Percentiles rank a stretch among this genome's conserved stretches.
These are phyloP conservation scores for Saccostrea cuccullata DNA, from an alignment of 1,140 invertebrate genomes.

Conservation along the genomic window DNA sequence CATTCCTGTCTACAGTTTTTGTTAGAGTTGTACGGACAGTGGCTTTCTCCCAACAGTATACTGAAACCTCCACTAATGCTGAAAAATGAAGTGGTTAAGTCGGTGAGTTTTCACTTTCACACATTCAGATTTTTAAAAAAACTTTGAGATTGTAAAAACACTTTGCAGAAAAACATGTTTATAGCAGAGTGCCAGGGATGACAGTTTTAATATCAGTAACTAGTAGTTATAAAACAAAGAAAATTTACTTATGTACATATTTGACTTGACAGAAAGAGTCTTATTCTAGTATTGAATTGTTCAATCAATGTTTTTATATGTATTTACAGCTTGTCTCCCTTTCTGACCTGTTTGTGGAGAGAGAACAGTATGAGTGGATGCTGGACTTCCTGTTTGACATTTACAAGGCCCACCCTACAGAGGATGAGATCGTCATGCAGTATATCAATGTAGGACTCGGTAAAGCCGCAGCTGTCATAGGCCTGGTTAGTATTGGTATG, in stretches of 20 bases:
- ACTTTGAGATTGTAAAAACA: neutral
- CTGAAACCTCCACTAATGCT: conserved; percentile 82
- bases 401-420: conserved; percentile 82
- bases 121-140: neutral
- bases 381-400: conserved; percentile 84
- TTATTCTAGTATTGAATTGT: too few species aligned
- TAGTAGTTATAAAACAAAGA: too few species aligned
- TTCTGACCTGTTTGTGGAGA: conserved; percentile 86
- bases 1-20: conserved; percentile 92
- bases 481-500: conserved; percentile 79
- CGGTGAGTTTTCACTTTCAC: conserved; percentile 77
- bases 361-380: conserved; percentile 87
- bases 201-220: too few species aligned
- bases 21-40: conserved; percentile 89
- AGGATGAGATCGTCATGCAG: conserved; percentile 86
- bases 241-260: too few species aligned
- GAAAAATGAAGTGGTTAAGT: conserved; percentile 85
- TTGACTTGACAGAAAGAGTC: too few species aligned
- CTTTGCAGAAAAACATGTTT: too few species aligned
- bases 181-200: too few species aligned
- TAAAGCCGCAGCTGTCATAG: conserved; percentile 85
- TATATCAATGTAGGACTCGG: conserved; percentile 85
- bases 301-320: neutral
- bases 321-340: conserved; percentile 79
- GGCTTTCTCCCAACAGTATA: conserved; percentile 82